Evolutionary conservation across 1,140 invertebrate species (phyloP).

Genomic region (Hycleus phaleratus): DNA sequence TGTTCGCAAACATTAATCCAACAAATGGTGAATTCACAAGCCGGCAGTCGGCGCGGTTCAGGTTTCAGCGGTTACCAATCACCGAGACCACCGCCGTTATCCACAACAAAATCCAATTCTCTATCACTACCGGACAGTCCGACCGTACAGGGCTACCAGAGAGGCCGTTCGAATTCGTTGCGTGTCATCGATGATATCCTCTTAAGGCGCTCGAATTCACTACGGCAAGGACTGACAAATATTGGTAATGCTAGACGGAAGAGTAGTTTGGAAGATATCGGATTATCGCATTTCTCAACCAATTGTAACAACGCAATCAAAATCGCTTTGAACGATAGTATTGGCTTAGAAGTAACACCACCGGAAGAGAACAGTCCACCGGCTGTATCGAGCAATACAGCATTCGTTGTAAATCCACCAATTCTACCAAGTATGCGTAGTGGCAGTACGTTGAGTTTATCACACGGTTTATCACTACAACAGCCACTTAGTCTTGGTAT

Average conservation of each 20-base stretch:
- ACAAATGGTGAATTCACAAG: constrained; percentile 50
- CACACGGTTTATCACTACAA: constrained; percentile 43
- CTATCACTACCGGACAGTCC: constrained; percentile 81
- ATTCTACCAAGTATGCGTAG: constrained; percentile 36
- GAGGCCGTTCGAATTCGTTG: constrained; percentile 76
- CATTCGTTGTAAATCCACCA: constrained; percentile 50
- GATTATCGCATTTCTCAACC: constrained; percentile 64
- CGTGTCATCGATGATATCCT: constrained; percentile 78
- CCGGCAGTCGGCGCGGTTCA: constrained; percentile 49
- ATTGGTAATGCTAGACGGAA: constrained; percentile 55
- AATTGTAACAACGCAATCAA: constrained; percentile 66
- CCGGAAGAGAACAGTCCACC: constrained; percentile 60
- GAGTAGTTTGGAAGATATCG: constrained; percentile 78
- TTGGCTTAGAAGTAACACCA: constrained; percentile 72
- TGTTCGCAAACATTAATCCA: constrained; percentile 65
- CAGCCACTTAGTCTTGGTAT: constrained; percentile 26
- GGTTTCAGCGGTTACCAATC: constrained; percentile 54
- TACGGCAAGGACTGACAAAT: constrained; percentile 63
- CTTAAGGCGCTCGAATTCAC: constrained; percentile 71
- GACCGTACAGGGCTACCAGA: constrained; percentile 63
- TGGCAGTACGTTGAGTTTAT: constrained; percentile 37
- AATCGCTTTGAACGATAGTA: constrained; percentile 76
- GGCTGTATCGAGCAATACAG: constrained; percentile 47
- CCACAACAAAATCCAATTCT: constrained; percentile 79
- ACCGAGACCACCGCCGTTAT: constrained; percentile 63